Conservation (phyloP, 2,797 vertebrate species). For the Acomys russatus region DNA sequence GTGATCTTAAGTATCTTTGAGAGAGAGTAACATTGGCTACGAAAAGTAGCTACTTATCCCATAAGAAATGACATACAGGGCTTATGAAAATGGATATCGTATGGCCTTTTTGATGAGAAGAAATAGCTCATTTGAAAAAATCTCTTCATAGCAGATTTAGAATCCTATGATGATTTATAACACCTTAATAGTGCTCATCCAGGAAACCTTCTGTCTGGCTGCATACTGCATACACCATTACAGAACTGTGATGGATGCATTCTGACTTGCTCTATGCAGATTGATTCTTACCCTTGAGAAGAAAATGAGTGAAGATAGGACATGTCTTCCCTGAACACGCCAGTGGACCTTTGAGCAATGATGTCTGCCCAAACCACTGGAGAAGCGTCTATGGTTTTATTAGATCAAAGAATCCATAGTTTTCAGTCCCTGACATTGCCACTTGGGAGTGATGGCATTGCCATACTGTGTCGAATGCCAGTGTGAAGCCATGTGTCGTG, state of each 20-base stretch:
- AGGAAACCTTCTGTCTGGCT: conserved; percentile 30
- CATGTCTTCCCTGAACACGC: neutral
- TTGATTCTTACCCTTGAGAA: conserved; percentile 48
- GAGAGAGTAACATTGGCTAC: conserved; percentile 34
- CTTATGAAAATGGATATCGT: conserved; percentile 64
- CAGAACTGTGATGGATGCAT: conserved; percentile 31
- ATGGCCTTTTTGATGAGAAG: conserved; percentile 19
- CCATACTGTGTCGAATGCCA: neutral
- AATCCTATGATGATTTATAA: conserved; percentile 52
- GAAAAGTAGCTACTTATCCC: neutral
- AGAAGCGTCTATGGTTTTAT: conserved; percentile 34
- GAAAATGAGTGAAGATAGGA: neutral
- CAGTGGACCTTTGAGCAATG: neutral
- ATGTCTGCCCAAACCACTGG: neutral
- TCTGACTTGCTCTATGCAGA: conserved; percentile 4
- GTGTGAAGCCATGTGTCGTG: neutral
- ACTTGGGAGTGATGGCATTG: neutral
- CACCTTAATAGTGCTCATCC: neutral
- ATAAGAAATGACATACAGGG: conserved; percentile 1
- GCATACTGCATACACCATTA: neutral
- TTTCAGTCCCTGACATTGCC: conserved; percentile 24
- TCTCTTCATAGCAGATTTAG: conserved; percentile 1
- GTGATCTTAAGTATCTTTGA: conserved; percentile 47
- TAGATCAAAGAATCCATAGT: conserved; percentile 22
- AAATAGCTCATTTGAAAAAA: conserved; percentile 55